A percentile compares a stretch with the other conserved stretches of the same genome.
phyloP scores from a whole-genome alignment of 2,888 invertebrate genomes.

The Tineola bisselliella region DNA sequence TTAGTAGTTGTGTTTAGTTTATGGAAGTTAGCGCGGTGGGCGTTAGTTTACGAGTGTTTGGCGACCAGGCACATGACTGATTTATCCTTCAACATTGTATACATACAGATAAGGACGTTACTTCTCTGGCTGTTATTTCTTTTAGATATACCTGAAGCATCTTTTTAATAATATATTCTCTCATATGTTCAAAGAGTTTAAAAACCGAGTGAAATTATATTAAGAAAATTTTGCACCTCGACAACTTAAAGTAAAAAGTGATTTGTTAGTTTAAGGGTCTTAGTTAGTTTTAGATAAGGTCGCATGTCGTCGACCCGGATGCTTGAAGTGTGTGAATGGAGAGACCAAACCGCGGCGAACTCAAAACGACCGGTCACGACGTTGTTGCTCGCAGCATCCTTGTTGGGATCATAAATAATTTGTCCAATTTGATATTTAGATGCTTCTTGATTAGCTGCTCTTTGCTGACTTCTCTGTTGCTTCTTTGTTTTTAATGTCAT shows the following conservation, averaged over 20 bases:
- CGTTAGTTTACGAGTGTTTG: constrained; percentile 19
- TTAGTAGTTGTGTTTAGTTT: constrained; percentile 32
- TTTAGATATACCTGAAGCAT: neutral
- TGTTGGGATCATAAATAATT: neutral
- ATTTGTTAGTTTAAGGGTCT: constrained; percentile 26
- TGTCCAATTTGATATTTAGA: neutral
- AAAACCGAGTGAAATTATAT: neutral
- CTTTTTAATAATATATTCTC: too few relatives aligned
- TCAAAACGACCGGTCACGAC: constrained; percentile 11
- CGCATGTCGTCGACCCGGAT: constrained; percentile 43
- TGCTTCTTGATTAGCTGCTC: neutral
- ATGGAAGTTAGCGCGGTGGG: constrained; percentile 26
- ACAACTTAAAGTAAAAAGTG: constrained; percentile 13
- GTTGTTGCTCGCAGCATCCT: constrained; percentile 5
- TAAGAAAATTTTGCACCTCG: neutral
- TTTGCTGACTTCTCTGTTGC: neutral
- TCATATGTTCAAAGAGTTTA: too few relatives aligned
- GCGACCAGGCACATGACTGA: neutral
- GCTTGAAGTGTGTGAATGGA: constrained; percentile 20
- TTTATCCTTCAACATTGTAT: constrained; percentile 2
- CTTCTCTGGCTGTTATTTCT: neutral
- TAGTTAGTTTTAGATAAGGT: constrained; percentile 31
- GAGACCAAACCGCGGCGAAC: constrained; percentile 6
- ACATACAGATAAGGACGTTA: neutral
- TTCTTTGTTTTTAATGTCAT: neutral